Evolutionary conservation across 2,888 invertebrate species (phyloP).

Genomic region (Drosophila robusta): DNA sequence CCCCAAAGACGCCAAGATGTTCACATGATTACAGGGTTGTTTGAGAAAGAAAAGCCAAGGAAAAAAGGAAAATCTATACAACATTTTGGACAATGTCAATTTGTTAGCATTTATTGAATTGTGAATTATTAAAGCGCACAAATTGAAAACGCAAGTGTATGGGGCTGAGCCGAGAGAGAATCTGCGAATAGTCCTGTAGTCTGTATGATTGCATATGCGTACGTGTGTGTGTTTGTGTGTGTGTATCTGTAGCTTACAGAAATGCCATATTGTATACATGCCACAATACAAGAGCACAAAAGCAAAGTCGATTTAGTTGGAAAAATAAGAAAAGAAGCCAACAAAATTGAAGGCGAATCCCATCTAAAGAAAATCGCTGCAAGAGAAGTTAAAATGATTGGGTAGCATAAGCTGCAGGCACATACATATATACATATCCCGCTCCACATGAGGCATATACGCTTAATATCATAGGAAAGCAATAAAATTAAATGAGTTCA

Average conservation of each 20-base stretch:
- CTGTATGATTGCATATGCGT: constrained; percentile 17
- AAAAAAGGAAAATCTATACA: constrained; percentile 59
- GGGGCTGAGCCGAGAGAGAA: not conserved
- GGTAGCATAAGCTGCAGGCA: constrained; percentile 14
- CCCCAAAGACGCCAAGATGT: constrained; percentile 25
- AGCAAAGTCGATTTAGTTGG: constrained; percentile 77
- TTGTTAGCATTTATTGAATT: constrained; percentile 83
- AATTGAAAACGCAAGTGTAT: constrained; percentile 74
- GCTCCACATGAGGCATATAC: not conserved
- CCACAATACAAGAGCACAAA: constrained; percentile 50
- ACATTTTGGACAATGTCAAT: constrained; percentile 79
- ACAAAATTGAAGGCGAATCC: constrained; percentile 55
- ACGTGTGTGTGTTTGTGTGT: constrained; percentile 11
- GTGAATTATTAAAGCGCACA: constrained; percentile 82
- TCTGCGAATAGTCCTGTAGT: constrained; percentile 8
- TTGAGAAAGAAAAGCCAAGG: constrained; percentile 30
- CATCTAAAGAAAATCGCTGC: constrained; percentile 9
- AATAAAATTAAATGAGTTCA: constrained; percentile 20
- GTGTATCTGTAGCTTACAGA: constrained; percentile 52
- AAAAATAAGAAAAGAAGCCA: constrained; percentile 69
- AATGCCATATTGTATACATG: constrained; percentile 61
- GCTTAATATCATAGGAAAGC: constrained; percentile 4
- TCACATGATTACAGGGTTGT: constrained; percentile 65
- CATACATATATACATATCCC: constrained; percentile 17
- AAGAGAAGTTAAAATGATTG: constrained; percentile 10